phyloP scores from a whole-genome alignment of 2,797 vertebrate genomes.

The Remorina albescens region DNA sequence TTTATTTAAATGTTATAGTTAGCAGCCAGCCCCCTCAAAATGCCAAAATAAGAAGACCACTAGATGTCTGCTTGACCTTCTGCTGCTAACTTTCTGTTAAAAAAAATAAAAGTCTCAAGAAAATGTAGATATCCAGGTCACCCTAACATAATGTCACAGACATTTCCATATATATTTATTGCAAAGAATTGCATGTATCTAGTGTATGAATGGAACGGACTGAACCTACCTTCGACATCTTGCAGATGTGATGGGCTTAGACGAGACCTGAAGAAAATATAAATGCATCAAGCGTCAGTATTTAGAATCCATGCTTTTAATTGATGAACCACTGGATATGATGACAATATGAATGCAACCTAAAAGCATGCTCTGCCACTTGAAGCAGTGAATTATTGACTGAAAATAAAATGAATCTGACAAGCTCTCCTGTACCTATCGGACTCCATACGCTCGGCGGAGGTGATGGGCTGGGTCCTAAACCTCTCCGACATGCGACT shows the following conservation, averaged over 20 bases:
- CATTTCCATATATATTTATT: too few relatives aligned
- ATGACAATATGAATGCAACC: slow-evolving; percentile 6
- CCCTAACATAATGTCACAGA: too few relatives aligned
- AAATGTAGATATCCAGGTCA: too few relatives aligned
- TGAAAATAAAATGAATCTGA: not conserved
- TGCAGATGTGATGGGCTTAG: slow-evolving; percentile 87
- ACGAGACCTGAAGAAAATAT: slow-evolving; percentile 82
- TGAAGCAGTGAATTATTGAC: slow-evolving; percentile 11
- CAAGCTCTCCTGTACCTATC: slow-evolving; percentile 88
- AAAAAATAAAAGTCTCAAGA: too few relatives aligned
- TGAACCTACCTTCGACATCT: slow-evolving; percentile 84
- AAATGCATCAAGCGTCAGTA: not conserved
- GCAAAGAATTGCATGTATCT: not conserved
- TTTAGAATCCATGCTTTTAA: not conserved
- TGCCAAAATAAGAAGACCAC: too few relatives aligned
- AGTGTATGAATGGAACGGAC: not conserved
- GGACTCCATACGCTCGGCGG: slow-evolving; percentile 94
- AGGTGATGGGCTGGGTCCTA: slow-evolving; percentile 98
- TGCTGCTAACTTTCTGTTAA: too few relatives aligned
- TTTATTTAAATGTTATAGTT: too few relatives aligned
- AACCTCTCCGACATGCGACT: slow-evolving; percentile 97
- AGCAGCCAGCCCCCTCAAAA: too few relatives aligned
- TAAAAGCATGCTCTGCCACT: slow-evolving; percentile 55
- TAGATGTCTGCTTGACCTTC: too few relatives aligned
- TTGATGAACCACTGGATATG: slow-evolving; percentile 2